Conservation (phyloP, 2,888 invertebrate species). For the Agrilus cyanescens region DNA sequence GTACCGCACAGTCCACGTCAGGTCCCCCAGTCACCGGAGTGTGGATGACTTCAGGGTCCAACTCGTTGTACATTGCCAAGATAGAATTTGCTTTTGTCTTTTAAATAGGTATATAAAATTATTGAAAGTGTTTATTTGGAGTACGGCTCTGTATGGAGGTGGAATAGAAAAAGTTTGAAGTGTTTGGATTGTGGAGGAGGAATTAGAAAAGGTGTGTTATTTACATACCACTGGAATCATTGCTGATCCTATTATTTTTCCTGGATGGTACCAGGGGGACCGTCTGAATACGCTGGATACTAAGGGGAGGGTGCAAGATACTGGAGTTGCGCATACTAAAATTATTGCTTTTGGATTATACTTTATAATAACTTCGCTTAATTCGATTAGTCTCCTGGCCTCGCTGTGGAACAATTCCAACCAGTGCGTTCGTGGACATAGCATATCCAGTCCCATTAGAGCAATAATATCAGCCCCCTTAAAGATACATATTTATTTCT, state of each 20-base stretch:
- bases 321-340: slow-evolving; percentile 40
- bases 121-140: not conserved
- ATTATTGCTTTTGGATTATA: slow-evolving; percentile 44
- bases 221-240: slow-evolving; percentile 24
- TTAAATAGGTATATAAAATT: slow-evolving; percentile 4
- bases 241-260: slow-evolving; percentile 29
- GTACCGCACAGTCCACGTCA: slow-evolving; percentile 51
- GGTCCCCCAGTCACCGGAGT: slow-evolving; percentile 57
- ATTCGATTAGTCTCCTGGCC: slow-evolving; percentile 23
- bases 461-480: slow-evolving; percentile 31
- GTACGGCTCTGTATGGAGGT: not conserved
- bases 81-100: slow-evolving; percentile 48
- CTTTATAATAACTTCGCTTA: slow-evolving; percentile 38
- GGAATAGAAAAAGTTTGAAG: too few relatives aligned
- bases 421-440: slow-evolving; percentile 14
- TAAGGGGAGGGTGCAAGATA: slow-evolving; percentile 44
- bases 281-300: slow-evolving; percentile 37
- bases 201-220: too few relatives aligned
- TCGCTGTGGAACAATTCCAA: slow-evolving; percentile 24
- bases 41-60: slow-evolving; percentile 45
- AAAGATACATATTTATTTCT: slow-evolving; percentile 2
- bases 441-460: slow-evolving; percentile 21
- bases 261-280: slow-evolving; percentile 33
- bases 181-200: too few relatives aligned
- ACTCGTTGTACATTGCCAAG: slow-evolving; percentile 44